Percentiles rank a stretch among this genome's conserved stretches.
These are phyloP conservation scores for Aplochiton taeniatus DNA, from an alignment of 2,797 vertebrate genomes.

Conservation along the genomic window DNA sequence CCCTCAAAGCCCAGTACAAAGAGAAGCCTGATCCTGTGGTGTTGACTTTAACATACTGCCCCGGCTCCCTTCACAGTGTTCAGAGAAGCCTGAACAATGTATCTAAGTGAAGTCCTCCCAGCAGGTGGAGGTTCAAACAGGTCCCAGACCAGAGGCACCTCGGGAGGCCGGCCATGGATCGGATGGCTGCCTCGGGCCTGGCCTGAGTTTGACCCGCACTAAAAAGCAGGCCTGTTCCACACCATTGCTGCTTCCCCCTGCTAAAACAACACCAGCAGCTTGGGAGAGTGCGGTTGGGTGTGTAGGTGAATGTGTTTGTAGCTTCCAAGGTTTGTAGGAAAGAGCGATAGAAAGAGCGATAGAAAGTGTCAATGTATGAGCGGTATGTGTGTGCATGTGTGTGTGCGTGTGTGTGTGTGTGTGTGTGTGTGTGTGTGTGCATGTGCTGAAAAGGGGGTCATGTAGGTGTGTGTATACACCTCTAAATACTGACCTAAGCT, in stretches of 20 bases:
- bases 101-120: conserved; percentile 91
- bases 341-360: too few species aligned
- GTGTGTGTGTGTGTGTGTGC: conserved; percentile 42
- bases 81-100: conserved; percentile 83
- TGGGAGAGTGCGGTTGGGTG: conserved; percentile 15
- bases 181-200: conserved; percentile 84
- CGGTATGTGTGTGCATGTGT: neutral
- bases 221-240: conserved; percentile 87
- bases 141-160: conserved; percentile 87
- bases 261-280: conserved; percentile 70
- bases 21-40: conserved; percentile 64
- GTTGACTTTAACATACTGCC: conserved; percentile 82
- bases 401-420: neutral
- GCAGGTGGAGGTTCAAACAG: conserved; percentile 95
- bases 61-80: conserved; percentile 71
- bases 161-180: conserved; percentile 82
- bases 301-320: conserved; percentile 32
- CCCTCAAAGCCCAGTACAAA: conserved; percentile 71
- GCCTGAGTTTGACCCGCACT: conserved; percentile 89
- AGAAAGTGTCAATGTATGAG: conserved; percentile 29
- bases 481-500: conserved; percentile 61
- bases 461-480: conserved; percentile 54
- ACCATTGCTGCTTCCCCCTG: conserved; percentile 81
- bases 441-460: conserved; percentile 40
- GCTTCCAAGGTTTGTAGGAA: neutral